Percentiles rank a stretch among this genome's conserved stretches.
These are phyloP conservation scores for Polymixis flavicincta DNA, from an alignment of 2,888 invertebrate genomes.

Conservation along the genomic window DNA sequence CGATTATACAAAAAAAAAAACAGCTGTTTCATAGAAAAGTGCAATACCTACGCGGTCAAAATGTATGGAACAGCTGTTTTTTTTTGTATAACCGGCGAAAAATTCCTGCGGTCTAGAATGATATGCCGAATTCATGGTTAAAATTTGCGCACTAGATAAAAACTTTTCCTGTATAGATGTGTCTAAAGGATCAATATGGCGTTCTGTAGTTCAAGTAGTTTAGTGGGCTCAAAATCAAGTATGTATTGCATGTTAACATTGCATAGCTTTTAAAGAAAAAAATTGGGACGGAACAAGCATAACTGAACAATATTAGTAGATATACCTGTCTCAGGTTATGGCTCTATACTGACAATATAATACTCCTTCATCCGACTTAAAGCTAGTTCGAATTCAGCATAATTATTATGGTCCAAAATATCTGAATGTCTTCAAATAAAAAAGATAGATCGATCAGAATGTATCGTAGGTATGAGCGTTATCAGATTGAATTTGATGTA, in stretches of 20 bases:
- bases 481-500: constrained; percentile 15
- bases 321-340: neutral
- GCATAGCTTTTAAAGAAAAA: neutral
- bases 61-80: too few species aligned
- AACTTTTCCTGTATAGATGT: too few species aligned
- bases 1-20: too few species aligned
- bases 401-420: constrained; percentile 7
- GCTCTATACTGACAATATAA: neutral
- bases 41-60: too few species aligned
- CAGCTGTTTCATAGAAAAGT: too few species aligned
- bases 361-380: neutral
- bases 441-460: neutral
- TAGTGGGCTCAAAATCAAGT: neutral
- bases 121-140: too few species aligned
- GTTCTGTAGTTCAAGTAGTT: neutral
- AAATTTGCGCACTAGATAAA: too few species aligned
- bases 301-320: too few species aligned
- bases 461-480: neutral
- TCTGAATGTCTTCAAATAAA: constrained; percentile 1
- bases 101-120: too few species aligned
- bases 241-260: too few species aligned
- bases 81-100: too few species aligned
- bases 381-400: neutral
- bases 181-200: neutral
- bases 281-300: neutral